Percentiles rank a stretch among this genome's conserved stretches.
Conservation (phyloP, 1,140 invertebrate genomes). For the Drosophila mayri region DNA sequence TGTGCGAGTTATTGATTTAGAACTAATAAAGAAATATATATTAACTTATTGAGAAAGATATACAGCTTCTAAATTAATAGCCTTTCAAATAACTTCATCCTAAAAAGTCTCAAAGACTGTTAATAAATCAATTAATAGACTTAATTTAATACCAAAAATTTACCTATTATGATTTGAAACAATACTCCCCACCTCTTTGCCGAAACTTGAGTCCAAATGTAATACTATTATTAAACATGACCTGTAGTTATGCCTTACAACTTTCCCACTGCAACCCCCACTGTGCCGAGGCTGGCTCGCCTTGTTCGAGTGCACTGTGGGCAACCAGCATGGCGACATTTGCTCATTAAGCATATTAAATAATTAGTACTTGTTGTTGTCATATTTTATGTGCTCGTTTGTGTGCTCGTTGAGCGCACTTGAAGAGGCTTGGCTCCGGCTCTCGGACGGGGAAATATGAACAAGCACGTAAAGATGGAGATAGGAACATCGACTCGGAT, state of each 20-base stretch:
- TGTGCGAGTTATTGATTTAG: background rate
- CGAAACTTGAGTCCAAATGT: background rate
- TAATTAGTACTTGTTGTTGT: constrained; percentile 79
- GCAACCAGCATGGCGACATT: constrained; percentile 70
- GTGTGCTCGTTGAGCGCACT: constrained; percentile 57
- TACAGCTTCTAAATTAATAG: no score
- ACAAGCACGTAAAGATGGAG: constrained; percentile 30
- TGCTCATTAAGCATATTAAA: constrained; percentile 81
- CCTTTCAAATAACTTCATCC: no score
- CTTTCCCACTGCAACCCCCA: constrained; percentile 19
- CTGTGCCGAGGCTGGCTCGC: constrained; percentile 31
- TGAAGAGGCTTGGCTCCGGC: constrained; percentile 57
- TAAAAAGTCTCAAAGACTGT: no score
- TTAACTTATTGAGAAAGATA: no score
- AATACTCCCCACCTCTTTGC: background rate
- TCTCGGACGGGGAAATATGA: constrained; percentile 17
- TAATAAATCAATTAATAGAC: no score
- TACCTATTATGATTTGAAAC: no score
- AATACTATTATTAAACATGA: background rate
- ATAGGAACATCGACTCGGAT: constrained; percentile 37
- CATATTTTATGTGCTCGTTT: constrained; percentile 74
- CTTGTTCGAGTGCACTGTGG: constrained; percentile 44
- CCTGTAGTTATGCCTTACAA: background rate
- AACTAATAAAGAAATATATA: background rate
- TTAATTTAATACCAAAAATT: no score